Base-by-base conservation (phyloP, 2,888 invertebrate genomes). In the Neoitamus cyanurus region DNA sequence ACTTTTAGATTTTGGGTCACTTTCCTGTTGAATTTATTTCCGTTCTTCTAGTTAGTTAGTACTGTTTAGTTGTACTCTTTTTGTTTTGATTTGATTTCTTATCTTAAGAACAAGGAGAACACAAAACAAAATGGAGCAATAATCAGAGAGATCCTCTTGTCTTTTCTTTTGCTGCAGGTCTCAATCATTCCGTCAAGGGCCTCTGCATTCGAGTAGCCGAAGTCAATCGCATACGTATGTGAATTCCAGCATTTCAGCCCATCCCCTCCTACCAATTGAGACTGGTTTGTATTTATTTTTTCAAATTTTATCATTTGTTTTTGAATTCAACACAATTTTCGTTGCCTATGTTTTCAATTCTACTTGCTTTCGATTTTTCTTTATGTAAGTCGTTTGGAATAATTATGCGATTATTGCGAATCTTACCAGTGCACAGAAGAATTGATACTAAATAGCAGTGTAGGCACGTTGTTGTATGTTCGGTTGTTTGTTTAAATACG, bases 241-340 rank as follows among this genome's bases (percentile, higher is more conserved):
- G 93, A 95, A 95, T 94, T 94, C 95, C 94, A 96, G 96, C 94
- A 95, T 97, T 94, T 97, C 97, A 93, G 97, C 97, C 93, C 97
- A 97, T 93, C 97, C 97, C 93, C 95, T 97, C 94, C 95, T 97
- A 94, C 97, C 97, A 93, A 95, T 97, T 93, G 96, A 94, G 92
- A 94, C 93, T 90, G 94, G 94, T 93, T 94, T 91, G 91, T 91
- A 91, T 91, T 91, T 89, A 88, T 89, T 90, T 90, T 88, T 85
- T 86, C 87, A 89, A 86, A 84, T 85, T 85, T 73, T 86, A 85
- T 87, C 88, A 85, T 88, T 87, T 87, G 83, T 87, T 88, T 88
- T 87, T 86, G 48, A 82, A 68, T 48, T 48, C 78, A 86, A 42
- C 28, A 70, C n/a, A 70, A 42, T 69, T 68, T 58, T 36, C 4